phyloP scores from a whole-genome alignment of 2,113 vertebrate species.

The Chaetops frenatus region DNA sequence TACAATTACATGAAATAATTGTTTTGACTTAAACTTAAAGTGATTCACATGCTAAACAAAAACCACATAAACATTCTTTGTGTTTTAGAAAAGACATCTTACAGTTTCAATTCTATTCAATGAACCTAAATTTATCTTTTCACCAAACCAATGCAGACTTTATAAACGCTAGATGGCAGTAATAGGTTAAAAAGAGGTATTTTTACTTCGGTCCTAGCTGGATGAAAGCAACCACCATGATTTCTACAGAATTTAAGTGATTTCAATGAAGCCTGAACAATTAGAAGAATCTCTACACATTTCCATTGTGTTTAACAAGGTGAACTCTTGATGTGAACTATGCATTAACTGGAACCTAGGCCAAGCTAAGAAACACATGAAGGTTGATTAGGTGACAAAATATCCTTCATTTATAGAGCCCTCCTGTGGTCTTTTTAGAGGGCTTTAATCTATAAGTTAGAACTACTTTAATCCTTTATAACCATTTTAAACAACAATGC shows the following conservation, averaged over 20 bases:
- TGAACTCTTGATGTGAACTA: background rate
- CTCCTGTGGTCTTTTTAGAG: background rate
- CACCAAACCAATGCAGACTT: background rate
- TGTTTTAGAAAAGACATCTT: background rate
- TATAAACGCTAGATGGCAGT: constrained; percentile 69
- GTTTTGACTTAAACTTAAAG: background rate
- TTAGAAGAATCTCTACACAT: background rate
- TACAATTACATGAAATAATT: background rate
- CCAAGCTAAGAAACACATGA: background rate
- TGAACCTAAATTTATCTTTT: background rate
- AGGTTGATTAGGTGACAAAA: background rate
- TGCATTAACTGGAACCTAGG: background rate
- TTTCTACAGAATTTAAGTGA: background rate
- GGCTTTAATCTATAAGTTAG: background rate
- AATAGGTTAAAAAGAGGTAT: background rate
- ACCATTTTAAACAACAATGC: background rate
- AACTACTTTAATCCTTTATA: background rate
- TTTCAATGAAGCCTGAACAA: background rate
- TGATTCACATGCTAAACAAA: background rate
- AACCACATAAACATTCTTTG: background rate
- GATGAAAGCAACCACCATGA: background rate
- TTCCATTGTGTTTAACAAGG: background rate
- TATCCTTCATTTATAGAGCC: background rate
- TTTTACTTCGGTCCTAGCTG: background rate
- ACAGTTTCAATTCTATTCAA: background rate